Conservation (phyloP, 2,113 vertebrate genomes). For the Amphiprion percula region DNA sequence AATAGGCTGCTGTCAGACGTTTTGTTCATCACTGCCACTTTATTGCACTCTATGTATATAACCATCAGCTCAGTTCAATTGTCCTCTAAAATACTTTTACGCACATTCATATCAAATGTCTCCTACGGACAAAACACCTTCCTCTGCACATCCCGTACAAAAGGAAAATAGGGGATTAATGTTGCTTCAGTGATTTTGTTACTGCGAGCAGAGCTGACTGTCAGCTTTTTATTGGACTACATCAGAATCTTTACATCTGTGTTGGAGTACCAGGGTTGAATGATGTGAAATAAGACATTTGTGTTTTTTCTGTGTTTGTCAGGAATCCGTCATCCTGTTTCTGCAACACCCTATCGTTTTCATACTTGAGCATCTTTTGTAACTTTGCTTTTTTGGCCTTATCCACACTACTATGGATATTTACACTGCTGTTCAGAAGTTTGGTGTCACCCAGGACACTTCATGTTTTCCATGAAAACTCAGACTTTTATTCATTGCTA, state of each 20-base stretch:
- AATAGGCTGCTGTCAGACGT: constrained; percentile 8
- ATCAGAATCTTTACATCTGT: neutral
- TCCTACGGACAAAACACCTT: constrained; percentile 27
- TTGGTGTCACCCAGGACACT: too few species aligned
- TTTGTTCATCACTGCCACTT: constrained; percentile 6
- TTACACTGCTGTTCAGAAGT: too few species aligned
- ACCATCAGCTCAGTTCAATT: constrained; percentile 10
- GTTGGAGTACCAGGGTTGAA: neutral
- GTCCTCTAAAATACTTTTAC: constrained; percentile 26
- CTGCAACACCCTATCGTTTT: too few species aligned
- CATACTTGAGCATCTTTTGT: too few species aligned
- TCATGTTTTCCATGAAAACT: too few species aligned
- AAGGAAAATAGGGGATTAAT: constrained; percentile 16
- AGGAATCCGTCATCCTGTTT: too few species aligned
- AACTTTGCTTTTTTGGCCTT: too few species aligned
- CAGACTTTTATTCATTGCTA: too few species aligned
- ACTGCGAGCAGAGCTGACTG: neutral
- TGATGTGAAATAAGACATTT: too few species aligned
- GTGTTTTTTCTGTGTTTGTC: too few species aligned
- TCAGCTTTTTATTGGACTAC: constrained; percentile 16
- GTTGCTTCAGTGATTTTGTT: constrained; percentile 24
- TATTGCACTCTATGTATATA: constrained; percentile 12
- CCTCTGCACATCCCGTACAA: constrained; percentile 1
- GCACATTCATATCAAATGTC: constrained; percentile 24
- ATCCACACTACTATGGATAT: too few species aligned